A percentile compares a stretch with the other conserved stretches of the same genome.
phyloP scores from a whole-genome alignment of 2,888 invertebrate species.

The Torymus texanus region DNA sequence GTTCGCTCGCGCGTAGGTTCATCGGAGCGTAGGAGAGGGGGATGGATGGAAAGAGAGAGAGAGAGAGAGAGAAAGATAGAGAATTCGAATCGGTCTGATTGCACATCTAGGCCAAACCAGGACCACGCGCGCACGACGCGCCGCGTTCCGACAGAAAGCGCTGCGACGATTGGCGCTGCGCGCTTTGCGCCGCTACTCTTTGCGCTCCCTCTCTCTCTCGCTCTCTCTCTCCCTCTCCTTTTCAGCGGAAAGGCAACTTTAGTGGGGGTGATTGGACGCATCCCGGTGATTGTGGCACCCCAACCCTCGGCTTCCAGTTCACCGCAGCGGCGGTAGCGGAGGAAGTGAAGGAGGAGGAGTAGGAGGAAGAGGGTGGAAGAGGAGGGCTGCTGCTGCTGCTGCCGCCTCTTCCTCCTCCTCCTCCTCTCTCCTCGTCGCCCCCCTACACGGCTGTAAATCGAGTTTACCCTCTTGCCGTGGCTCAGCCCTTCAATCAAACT shows the following conservation, averaged over 20 bases:
- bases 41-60: slow-evolving; percentile 59
- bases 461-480: slow-evolving; percentile 75
- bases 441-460: slow-evolving; percentile 74
- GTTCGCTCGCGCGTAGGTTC: slow-evolving; percentile 46
- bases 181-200: slow-evolving; percentile 57
- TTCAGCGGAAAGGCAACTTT: slow-evolving; percentile 55
- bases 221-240: slow-evolving; percentile 55
- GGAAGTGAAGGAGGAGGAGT: slow-evolving; percentile 48
- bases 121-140: slow-evolving; percentile 66
- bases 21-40: slow-evolving; percentile 7
- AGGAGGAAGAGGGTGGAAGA: neutral
- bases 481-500: slow-evolving; percentile 74
- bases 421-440: slow-evolving; percentile 43
- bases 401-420: slow-evolving; percentile 37
- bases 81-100: slow-evolving; percentile 71
- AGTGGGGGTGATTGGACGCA: slow-evolving; percentile 74
- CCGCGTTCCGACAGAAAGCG: slow-evolving; percentile 72
- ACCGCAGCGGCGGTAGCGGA: slow-evolving; percentile 59
- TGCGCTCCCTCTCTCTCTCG: slow-evolving; percentile 59
- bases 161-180: slow-evolving; percentile 71
- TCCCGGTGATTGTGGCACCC: slow-evolving; percentile 75
- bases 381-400: neutral
- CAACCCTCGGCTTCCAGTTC: slow-evolving; percentile 63
- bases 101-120: slow-evolving; percentile 75
- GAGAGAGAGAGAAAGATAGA: slow-evolving; percentile 42